Evolutionary conservation across 2,113 vertebrate species (phyloP), one percentile per base, ranked within the genome.

Genomic region (Eulacestoma nigropectus): DNA sequence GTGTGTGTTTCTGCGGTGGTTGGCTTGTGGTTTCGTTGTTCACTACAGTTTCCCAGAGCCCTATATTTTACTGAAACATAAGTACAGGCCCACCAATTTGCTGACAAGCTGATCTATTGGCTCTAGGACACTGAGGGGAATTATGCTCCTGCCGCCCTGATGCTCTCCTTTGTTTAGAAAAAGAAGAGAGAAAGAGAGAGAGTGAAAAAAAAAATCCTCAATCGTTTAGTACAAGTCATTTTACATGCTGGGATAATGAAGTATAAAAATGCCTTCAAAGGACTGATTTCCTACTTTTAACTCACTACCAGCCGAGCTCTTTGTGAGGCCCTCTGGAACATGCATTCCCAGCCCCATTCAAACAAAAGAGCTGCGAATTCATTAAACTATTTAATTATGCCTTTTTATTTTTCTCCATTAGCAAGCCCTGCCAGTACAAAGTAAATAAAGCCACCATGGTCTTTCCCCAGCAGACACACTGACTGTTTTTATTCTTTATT

Each of bases 161-260:
- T 93, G 97, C 90, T 97, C 97, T 96, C 98, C 97, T 98, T 98
- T 98, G 98, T 98, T 98, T 98, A 96, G 94, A 96, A 94, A 95
- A 97, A 96, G 96, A 86, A 96, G 96, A 97, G 96, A 97, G 97
- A 98, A 95, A 97, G 94, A 97, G 96, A 95, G 97, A 96, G 97
- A 97, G 97, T 90, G 94, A 97, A 97, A 97, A 98, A 92, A 98
- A 99, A 98, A 99, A 98, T 98, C 98, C 97, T 99, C 97, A 98
- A 98, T 99, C 98, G 98, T 99, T 99, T 99, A 99, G 98, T 98
- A 98, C 98, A 98, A 99, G 99, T 99, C 99, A 99, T 99, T 99
- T 99, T 98, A 98, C 99, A 99, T 99, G 99, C 99, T 99, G 99
- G 99, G 99, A 99, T 99, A 99, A 99, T 99, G 99, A 99, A 99